These are phyloP conservation scores for Tetragonula carbonaria DNA, from an alignment of 2,888 invertebrate species.

Conservation along the genomic window DNA sequence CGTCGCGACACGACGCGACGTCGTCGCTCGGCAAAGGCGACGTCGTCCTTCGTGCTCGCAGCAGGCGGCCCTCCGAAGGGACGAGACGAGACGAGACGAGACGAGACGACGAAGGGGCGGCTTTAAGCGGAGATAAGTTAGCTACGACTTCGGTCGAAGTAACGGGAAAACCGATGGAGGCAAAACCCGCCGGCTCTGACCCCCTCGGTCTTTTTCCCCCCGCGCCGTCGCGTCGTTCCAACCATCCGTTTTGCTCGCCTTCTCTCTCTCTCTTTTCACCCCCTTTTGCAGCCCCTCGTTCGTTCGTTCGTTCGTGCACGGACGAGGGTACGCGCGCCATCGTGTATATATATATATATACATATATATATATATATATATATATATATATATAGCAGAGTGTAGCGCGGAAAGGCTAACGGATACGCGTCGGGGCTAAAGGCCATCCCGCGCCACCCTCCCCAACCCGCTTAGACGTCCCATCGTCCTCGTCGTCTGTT, in stretches of 20 bases:
- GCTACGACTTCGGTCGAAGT: slow-evolving; percentile 64
- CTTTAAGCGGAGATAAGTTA: slow-evolving; percentile 68
- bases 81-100: too few relatives aligned
- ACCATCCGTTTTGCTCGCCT: slow-evolving; percentile 30
- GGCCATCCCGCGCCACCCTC: slow-evolving; percentile 6
- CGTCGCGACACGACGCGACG: slow-evolving; percentile 51
- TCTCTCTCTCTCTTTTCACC: neutral
- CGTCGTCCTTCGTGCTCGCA: slow-evolving; percentile 66
- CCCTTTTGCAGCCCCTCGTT: neutral
- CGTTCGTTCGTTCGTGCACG: slow-evolving; percentile 2
- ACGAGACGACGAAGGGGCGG: slow-evolving; percentile 58
- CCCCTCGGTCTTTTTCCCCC: neutral
- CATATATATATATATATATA: too few relatives aligned
- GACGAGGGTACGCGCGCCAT: slow-evolving; percentile 42
- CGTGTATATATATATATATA: slow-evolving; percentile 7
- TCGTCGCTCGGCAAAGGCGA: slow-evolving; percentile 24
- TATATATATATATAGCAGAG: too few relatives aligned
- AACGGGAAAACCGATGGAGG: slow-evolving; percentile 67
- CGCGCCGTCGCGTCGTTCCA: neutral
- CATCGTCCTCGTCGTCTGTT: slow-evolving; percentile 44
- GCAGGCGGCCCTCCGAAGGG: slow-evolving; percentile 68
- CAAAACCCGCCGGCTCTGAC: slow-evolving; percentile 20
- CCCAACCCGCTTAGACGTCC: slow-evolving; percentile 6
- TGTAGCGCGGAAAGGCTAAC: slow-evolving; percentile 64
- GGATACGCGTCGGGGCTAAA: slow-evolving; percentile 46